Evolutionary conservation across 2,113 vertebrate species (phyloP), one percentile per base, ranked within the genome.

Genomic region (Nanorana parkeri): DNA sequence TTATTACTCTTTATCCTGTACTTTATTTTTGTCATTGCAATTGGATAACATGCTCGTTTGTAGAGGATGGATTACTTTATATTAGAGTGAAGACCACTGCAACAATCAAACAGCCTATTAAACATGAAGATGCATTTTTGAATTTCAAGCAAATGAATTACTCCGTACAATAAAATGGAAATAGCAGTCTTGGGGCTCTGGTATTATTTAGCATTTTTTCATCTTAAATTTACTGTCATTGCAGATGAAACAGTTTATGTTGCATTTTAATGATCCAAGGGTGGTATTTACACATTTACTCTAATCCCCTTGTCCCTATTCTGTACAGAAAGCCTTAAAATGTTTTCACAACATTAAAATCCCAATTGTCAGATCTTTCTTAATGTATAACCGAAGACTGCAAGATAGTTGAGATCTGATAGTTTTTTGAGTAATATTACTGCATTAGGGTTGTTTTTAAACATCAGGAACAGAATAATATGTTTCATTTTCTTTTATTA

Each of bases 11-110:
- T n/a, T n/a, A 7, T 55, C 21, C 24, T 72, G 23, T 24, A 55
- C 13, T 29, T 68, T 47, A 6, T 17, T 17, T 71, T 29, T 72
- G 24, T 55, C 51, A 72, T 29, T 55, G 68, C n/a, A 56, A 28
- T 54, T 28, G 7, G 24, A 63, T 24, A 72, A 29, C 23, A 20
- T 6, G 20, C 52, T 28, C 19, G 20, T 55, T 55, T 51, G 41
- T 72, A 29, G 17, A 72, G 52, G 28, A 68, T 68, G 41, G 36
- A 72, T 55, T 55, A 72, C 68, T 72, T 72, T 55, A 28, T 26
- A 55, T 72, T 55, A 55, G 24, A 13, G 26, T 17, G 29, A 72
- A 72, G 26, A 72, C 24, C 68, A 47, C 32, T 41, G 29, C 32
- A 68, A 47, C 66, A 68, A 68, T 72, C 17, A 55, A 20, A 15